These are phyloP conservation scores for Numenius arquata DNA, from an alignment of 2,113 vertebrate species.

Conservation along the genomic window DNA sequence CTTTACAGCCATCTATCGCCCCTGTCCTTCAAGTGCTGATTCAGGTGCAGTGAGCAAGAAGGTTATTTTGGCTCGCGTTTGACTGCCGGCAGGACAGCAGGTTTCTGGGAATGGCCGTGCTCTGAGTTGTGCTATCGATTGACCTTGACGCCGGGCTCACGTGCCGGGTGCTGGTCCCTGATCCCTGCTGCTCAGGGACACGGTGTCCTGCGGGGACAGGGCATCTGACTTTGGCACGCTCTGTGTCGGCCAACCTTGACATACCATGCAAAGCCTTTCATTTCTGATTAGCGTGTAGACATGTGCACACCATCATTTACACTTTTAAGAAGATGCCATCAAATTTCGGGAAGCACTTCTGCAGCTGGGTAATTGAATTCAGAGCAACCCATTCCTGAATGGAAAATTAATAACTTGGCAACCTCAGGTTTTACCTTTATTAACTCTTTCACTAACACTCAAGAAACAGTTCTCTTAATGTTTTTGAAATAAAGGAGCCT, in stretches of 20 bases:
- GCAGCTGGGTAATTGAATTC: conserved; percentile 11
- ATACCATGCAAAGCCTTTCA: neutral
- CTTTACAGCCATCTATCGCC: neutral
- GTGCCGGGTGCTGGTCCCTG: accelerated
- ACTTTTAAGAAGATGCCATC: neutral
- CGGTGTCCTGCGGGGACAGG: neutral
- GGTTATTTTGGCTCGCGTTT: neutral
- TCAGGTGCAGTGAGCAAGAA: neutral
- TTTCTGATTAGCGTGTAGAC: neutral
- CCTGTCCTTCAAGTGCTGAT: neutral
- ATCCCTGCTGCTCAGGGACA: neutral
- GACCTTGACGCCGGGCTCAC: neutral
- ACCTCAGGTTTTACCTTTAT: neutral
- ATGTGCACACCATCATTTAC: neutral
- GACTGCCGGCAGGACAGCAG: neutral
- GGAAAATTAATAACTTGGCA: conserved; percentile 31
- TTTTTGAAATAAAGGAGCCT: neutral
- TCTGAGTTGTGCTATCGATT: neutral
- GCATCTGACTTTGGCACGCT: accelerated
- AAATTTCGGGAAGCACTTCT: neutral
- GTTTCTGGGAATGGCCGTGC: neutral
- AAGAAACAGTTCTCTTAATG: neutral
- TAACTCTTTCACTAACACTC: neutral
- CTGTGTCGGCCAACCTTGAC: neutral
- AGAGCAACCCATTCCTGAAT: neutral